Conservation (phyloP, 64 coral and sea anemone species). For the Trachythela sp. region DNA sequence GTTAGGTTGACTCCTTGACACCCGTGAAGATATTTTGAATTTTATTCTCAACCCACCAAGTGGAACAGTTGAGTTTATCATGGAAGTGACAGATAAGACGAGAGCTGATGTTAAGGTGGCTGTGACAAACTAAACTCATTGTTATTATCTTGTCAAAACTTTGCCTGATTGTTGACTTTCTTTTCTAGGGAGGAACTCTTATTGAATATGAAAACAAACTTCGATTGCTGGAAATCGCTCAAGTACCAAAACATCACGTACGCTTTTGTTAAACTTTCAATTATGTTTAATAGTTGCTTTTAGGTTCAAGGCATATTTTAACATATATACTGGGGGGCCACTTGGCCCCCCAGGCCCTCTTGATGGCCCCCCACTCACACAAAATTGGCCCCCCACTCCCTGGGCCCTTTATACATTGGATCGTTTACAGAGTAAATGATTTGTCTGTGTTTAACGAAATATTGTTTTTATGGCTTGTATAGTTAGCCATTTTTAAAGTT, state of each 20-base stretch:
- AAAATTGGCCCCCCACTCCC: no score
- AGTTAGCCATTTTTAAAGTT: no score
- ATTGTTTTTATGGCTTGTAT: no score
- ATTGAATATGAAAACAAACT: constrained; percentile 85
- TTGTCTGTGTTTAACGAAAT: no score
- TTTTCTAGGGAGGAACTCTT: constrained; percentile 76
- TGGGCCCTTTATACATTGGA: no score
- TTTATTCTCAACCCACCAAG: constrained; percentile 61
- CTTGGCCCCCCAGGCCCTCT: no score
- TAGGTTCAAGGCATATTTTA: background rate
- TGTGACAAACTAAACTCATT: background rate
- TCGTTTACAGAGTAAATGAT: no score
- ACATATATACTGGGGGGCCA: no score
- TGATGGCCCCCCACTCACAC: no score
- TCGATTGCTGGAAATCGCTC: constrained; percentile 89
- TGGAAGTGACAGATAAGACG: constrained; percentile 99
- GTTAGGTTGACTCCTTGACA: constrained; percentile 16
- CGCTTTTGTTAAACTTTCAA: background rate
- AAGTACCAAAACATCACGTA: constrained; percentile 94
- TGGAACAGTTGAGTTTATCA: constrained; percentile 71
- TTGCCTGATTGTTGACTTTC: background rate
- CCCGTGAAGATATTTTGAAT: constrained; percentile 66
- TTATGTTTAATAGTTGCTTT: background rate
- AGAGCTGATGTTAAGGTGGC: constrained; percentile 98
- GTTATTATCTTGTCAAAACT: background rate